Percentiles rank a stretch among this genome's conserved stretches.
Evolutionary conservation across 2,888 invertebrate genomes (phyloP).

Genomic region (Trichogramma evanescens): DNA sequence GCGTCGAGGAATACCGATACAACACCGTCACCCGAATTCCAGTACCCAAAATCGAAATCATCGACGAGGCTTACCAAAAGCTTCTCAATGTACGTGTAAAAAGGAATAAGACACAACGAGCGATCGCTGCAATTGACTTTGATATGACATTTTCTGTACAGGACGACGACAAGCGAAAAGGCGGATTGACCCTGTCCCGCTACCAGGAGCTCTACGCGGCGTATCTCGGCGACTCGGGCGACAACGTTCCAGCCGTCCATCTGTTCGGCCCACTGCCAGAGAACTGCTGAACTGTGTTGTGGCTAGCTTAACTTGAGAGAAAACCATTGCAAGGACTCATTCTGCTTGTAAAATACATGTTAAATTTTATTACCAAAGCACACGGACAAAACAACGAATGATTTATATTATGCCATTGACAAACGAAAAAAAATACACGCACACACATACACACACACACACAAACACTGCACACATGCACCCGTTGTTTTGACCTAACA

Average conservation of each 20-base stretch:
- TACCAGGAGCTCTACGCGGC: constrained; percentile 79
- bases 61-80: constrained; percentile 72
- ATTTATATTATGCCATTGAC: too few relatives aligned
- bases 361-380: too few relatives aligned
- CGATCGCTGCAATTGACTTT: constrained; percentile 1
- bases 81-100: constrained; percentile 64
- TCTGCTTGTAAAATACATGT: too few relatives aligned
- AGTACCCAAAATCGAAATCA: constrained; percentile 65
- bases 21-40: constrained; percentile 77
- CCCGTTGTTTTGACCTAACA: too few relatives aligned
- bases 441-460: too few relatives aligned
- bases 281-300: constrained; percentile 39
- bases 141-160: constrained; percentile 36
- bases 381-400: too few relatives aligned
- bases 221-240: constrained; percentile 70
- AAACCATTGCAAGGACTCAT: too few relatives aligned
- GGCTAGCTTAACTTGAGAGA: too few relatives aligned
- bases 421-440: too few relatives aligned
- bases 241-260: constrained; percentile 65
- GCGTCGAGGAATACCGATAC: constrained; percentile 73
- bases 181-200: constrained; percentile 68
- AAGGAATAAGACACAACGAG: neutral
- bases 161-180: constrained; percentile 76
- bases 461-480: too few relatives aligned
- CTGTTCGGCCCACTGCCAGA: constrained; percentile 70